Percentiles rank a stretch among this genome's conserved stretches.
These are phyloP conservation scores for Porites lobata DNA, from an alignment of 92 coral and sea anemone genomes.

Conservation along the genomic window DNA sequence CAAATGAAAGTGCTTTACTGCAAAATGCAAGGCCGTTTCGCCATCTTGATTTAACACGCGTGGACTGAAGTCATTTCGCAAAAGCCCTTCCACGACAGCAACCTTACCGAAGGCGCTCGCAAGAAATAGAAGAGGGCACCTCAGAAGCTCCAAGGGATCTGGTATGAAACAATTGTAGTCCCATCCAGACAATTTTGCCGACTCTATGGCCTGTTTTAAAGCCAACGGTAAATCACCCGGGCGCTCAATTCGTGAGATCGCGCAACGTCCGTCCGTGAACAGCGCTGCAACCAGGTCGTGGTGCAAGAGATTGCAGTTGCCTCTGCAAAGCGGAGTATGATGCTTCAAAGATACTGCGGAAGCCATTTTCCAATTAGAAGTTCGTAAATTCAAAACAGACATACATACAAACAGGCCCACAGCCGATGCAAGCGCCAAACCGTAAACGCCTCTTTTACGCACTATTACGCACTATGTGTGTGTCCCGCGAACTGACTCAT, in stretches of 20 bases:
- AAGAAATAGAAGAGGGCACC: constrained; percentile 24
- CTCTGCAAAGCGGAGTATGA: constrained; percentile 3
- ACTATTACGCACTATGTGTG: too few species aligned
- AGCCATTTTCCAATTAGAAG: not conserved
- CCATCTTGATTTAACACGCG: constrained; percentile 23
- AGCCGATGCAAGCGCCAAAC: too few species aligned
- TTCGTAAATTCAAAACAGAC: too few species aligned
- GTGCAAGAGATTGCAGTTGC: not conserved
- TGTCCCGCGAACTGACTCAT: too few species aligned
- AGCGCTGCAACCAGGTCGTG: constrained; percentile 3
- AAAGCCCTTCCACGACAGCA: constrained; percentile 7
- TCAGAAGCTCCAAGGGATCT: constrained; percentile 14
- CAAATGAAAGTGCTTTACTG: not conserved
- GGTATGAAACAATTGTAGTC: constrained; percentile 21
- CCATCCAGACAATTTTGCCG: constrained; percentile 17
- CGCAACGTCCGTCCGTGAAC: not conserved
- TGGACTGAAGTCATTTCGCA: constrained; percentile 5
- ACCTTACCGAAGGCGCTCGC: constrained; percentile 29
- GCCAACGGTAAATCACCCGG: not conserved
- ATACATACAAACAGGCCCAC: too few species aligned
- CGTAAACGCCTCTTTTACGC: too few species aligned
- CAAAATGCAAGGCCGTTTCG: constrained; percentile 36
- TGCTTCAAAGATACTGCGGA: not conserved
- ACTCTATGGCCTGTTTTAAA: not conserved
- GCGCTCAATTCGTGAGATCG: not conserved